These are phyloP conservation scores for Onthophagus taurus DNA, from an alignment of 1,140 invertebrate species.

Conservation along the genomic window DNA sequence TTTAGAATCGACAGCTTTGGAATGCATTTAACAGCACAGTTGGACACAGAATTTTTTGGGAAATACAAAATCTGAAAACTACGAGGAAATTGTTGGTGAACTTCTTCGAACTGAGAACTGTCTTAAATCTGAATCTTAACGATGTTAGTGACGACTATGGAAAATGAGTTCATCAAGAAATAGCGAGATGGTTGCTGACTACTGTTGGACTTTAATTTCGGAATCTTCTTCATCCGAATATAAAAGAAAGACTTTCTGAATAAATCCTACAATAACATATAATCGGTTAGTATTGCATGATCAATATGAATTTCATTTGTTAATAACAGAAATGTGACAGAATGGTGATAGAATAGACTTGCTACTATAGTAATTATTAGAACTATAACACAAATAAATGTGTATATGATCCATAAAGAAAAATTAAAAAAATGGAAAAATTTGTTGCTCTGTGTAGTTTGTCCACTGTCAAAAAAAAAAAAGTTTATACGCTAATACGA, in stretches of 20 bases:
- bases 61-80: conserved; percentile 5
- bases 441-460: too few species aligned
- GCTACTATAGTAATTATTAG: neutral
- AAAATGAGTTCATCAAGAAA: neutral
- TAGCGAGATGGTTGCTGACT: conserved; percentile 3
- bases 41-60: neutral
- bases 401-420: too few species aligned
- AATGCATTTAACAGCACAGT: too few species aligned
- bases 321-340: neutral
- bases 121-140: neutral
- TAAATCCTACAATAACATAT: neutral
- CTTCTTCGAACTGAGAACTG: neutral
- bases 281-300: neutral
- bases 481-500: too few species aligned
- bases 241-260: conserved; percentile 3
- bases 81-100: neutral
- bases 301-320: conserved; percentile 3
- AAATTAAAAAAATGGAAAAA: too few species aligned
- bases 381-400: neutral
- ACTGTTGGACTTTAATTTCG: conserved; percentile 6
- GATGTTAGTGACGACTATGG: neutral
- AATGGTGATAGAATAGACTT: neutral
- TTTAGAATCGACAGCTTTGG: conserved; percentile 2
- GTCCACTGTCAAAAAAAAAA: too few species aligned
- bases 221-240: neutral